Conservation (phyloP, 2,113 vertebrate genomes). For the Podilymbus podiceps region DNA sequence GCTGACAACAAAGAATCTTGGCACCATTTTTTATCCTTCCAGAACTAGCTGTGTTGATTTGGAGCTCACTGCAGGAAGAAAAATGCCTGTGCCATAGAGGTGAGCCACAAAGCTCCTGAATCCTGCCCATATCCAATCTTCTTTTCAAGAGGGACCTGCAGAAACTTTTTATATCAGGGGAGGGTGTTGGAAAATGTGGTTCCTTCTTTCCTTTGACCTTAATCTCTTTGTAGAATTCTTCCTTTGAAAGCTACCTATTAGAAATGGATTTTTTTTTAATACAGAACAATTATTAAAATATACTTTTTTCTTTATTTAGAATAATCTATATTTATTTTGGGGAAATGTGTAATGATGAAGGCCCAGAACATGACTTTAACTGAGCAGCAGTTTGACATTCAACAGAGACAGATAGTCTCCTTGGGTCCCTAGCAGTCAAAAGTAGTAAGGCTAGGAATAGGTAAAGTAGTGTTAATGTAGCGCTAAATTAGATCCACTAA, state of each 20-base stretch:
- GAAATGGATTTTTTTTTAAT: background rate
- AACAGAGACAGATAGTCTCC: background rate
- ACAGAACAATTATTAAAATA: background rate
- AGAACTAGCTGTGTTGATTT: background rate
- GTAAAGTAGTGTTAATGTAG: background rate
- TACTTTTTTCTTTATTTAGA: background rate
- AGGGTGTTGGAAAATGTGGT: background rate
- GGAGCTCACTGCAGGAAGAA: background rate
- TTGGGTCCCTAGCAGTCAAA: background rate
- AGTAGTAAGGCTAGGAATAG: background rate
- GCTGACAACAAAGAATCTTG: background rate
- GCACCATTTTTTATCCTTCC: background rate
- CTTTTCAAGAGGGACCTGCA: background rate
- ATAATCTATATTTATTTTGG: background rate
- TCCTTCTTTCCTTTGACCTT: background rate
- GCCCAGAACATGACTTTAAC: background rate
- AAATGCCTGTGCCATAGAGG: background rate
- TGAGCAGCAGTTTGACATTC: background rate
- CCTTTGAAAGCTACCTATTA: background rate
- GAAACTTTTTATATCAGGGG: fast-evolving
- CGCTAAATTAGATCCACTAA: background rate
- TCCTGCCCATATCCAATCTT: background rate
- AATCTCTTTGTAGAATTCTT: background rate
- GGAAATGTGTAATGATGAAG: background rate
- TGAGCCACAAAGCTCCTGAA: background rate